Evolutionary conservation across 2,797 vertebrate species (phyloP).

Genomic region (Cossypha heuglini): DNA sequence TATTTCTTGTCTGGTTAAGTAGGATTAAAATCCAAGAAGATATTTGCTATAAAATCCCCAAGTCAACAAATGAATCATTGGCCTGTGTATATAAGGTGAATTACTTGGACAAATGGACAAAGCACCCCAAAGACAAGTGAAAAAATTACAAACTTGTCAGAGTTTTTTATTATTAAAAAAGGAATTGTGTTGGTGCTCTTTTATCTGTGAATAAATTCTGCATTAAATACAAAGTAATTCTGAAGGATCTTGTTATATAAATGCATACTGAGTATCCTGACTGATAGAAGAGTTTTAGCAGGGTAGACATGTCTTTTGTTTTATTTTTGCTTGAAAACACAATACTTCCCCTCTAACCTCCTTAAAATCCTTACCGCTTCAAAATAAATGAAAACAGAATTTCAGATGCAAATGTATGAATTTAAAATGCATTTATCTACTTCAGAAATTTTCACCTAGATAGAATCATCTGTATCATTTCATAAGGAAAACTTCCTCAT

Average conservation of each 20-base stretch:
- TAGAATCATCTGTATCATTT: background rate
- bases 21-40: background rate
- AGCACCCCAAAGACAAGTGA: background rate
- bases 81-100: background rate
- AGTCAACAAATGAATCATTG: background rate
- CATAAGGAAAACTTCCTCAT: background rate
- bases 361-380: background rate
- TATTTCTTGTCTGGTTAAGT: background rate
- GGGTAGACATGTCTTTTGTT: background rate
- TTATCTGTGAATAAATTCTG: background rate
- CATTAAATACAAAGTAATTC: background rate
- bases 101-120: background rate
- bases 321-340: background rate
- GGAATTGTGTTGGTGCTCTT: background rate
- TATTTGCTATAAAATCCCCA: background rate
- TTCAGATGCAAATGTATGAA: background rate
- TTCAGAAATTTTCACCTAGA: background rate
- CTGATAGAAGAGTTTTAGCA: background rate
- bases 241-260: background rate
- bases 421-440: background rate
- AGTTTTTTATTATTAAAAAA: background rate
- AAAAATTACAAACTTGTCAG: background rate
- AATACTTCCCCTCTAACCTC: background rate
- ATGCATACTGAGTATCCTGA: background rate
- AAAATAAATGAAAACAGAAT: constrained; percentile 1